These are phyloP conservation scores for Nettapus auritus DNA, from an alignment of 2,113 vertebrate species.

Conservation along the genomic window DNA sequence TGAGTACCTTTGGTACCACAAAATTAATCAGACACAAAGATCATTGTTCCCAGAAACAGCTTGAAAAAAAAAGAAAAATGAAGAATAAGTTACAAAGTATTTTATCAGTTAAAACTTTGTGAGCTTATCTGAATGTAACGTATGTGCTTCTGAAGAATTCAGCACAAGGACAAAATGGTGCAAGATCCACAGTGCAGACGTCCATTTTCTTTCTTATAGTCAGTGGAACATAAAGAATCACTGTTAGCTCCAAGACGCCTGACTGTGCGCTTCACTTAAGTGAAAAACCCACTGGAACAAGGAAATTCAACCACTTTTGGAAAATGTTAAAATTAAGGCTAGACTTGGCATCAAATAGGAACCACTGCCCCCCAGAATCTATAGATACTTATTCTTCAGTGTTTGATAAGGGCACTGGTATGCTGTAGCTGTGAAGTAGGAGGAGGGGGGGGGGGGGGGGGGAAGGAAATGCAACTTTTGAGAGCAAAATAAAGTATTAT, in stretches of 20 bases:
- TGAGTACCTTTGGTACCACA: background rate
- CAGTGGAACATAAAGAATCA: background rate
- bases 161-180: background rate
- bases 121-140: background rate
- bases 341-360: background rate
- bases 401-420: background rate
- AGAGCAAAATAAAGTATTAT: slow-evolving; percentile 37
- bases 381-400: background rate
- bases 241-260: background rate
- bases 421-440: background rate
- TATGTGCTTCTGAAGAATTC: background rate
- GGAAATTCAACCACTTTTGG: background rate
- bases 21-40: background rate
- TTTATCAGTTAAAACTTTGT: background rate
- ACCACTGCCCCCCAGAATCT: background rate
- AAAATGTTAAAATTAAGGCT: background rate
- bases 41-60: background rate
- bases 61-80: background rate
- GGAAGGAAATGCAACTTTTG: slow-evolving; percentile 21
- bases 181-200: background rate
- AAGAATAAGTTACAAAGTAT: background rate
- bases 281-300: background rate
- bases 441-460: background rate
- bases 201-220: background rate
- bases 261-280: background rate